Percentiles rank a stretch among this genome's conserved stretches.
Conservation (phyloP, 2,797 vertebrate species). For the Acipenser oxyrinchus region DNA sequence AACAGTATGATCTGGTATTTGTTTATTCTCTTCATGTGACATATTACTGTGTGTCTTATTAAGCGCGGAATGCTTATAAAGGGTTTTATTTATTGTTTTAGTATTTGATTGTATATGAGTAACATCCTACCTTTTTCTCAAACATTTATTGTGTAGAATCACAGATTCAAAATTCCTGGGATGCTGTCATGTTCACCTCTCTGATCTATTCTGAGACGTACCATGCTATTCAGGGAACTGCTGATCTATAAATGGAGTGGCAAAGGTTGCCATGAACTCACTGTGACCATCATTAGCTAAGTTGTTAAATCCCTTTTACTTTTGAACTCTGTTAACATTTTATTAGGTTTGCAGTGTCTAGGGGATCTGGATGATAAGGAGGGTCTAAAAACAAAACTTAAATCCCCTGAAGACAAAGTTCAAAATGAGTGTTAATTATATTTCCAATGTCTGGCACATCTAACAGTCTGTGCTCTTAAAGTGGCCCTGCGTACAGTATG, state of each 20-base stretch:
- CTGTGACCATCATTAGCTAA: background rate
- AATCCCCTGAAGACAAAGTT: background rate
- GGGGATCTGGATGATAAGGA: background rate
- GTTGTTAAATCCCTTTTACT: background rate
- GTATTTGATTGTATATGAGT: no score
- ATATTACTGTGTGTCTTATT: no score
- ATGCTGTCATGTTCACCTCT: background rate
- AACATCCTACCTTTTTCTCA: no score
- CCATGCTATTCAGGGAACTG: background rate
- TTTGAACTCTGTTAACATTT: background rate
- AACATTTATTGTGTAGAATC: no score
- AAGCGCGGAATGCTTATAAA: no score
- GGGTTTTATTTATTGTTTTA: no score
- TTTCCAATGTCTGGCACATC: background rate
- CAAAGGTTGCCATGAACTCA: background rate
- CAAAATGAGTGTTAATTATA: background rate
- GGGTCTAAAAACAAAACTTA: background rate
- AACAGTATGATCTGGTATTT: no score
- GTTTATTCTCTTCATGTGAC: no score
- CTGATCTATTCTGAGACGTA: background rate
- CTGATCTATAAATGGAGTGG: background rate
- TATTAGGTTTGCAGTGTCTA: background rate
- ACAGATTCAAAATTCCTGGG: no score
- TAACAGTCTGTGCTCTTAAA: background rate
- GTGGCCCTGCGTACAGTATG: no score